Conservation (phyloP, 1,140 invertebrate genomes). For the Brachystomella parvula region DNA sequence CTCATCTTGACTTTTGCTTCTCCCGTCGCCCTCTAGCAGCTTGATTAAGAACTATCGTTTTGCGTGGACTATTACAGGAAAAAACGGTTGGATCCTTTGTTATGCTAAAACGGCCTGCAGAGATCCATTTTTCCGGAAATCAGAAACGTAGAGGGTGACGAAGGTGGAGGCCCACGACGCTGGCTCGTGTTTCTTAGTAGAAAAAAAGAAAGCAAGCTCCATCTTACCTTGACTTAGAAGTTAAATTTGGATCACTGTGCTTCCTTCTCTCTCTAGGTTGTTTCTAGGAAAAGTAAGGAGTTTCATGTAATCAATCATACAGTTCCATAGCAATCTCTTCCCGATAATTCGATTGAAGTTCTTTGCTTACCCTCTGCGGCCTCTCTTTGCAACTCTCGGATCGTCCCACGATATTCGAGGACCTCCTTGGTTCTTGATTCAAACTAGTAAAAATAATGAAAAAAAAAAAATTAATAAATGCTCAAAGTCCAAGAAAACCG, state of each 20-base stretch:
- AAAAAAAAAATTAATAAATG: slow-evolving; percentile 6
- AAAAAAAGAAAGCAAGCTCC: background rate
- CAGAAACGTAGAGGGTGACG: too few relatives aligned
- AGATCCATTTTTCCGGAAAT: too few relatives aligned
- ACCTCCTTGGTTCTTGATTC: slow-evolving; percentile 42
- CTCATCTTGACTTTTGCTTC: too few relatives aligned
- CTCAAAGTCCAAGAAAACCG: slow-evolving; percentile 5
- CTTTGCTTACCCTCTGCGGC: slow-evolving; percentile 50
- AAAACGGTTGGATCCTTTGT: too few relatives aligned
- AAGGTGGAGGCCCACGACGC: too few relatives aligned
- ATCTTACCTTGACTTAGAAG: slow-evolving; percentile 58
- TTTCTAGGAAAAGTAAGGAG: slow-evolving; percentile 44
- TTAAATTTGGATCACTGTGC: slow-evolving; percentile 62
- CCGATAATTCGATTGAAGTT: background rate
- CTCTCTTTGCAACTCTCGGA: slow-evolving; percentile 57
- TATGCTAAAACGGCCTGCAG: too few relatives aligned
- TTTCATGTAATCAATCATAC: slow-evolving; percentile 7
- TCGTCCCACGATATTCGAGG: slow-evolving; percentile 52
- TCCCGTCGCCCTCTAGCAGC: too few relatives aligned
- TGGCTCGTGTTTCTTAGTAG: too few relatives aligned
- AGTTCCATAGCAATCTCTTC: background rate
- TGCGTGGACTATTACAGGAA: too few relatives aligned
- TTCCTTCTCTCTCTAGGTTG: slow-evolving; percentile 60
- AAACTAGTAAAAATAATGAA: slow-evolving; percentile 29
- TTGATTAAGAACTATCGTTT: too few relatives aligned